These are phyloP conservation scores for Chrysochloris asiatica DNA, from an alignment of 2,113 vertebrate genomes.

Conservation along the genomic window DNA sequence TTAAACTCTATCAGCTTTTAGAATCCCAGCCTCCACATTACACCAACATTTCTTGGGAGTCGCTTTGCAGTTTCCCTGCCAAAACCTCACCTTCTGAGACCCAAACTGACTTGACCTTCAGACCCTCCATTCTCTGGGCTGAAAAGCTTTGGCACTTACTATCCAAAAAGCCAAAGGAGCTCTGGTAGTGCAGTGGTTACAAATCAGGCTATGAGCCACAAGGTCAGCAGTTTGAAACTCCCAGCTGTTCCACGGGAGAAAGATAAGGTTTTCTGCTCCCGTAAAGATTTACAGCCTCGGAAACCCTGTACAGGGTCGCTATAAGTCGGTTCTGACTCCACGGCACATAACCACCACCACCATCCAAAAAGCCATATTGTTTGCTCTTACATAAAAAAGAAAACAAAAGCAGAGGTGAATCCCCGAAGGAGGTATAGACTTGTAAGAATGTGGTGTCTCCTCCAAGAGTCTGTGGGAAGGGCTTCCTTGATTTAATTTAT, in stretches of 20 bases:
- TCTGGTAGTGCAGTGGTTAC: too few species aligned
- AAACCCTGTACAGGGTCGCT: too few species aligned
- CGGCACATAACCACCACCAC: too few species aligned
- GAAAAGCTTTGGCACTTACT: neutral
- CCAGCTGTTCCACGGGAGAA: too few species aligned
- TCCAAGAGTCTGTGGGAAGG: slow-evolving; percentile 31
- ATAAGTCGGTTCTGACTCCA: too few species aligned
- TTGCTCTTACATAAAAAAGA: too few species aligned
- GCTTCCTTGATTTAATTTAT: slow-evolving; percentile 58
- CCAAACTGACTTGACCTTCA: too few species aligned
- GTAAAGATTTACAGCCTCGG: too few species aligned
- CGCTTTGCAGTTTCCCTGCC: neutral
- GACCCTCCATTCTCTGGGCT: neutral
- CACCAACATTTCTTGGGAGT: neutral
- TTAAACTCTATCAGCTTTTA: neutral
- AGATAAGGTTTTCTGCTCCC: too few species aligned
- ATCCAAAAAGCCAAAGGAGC: too few species aligned
- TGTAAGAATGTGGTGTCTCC: slow-evolving; percentile 61
- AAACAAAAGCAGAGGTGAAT: slow-evolving; percentile 61
- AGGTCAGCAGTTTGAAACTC: too few species aligned
- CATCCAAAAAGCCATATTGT: slow-evolving; percentile 31
- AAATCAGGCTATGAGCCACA: too few species aligned
- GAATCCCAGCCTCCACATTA: neutral
- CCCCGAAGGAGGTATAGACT: slow-evolving; percentile 48
- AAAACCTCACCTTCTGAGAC: neutral